Evolutionary conservation across 2,797 vertebrate species (phyloP), one percentile per base, ranked within the genome.

Genomic region (Hafferia zeledoni): DNA sequence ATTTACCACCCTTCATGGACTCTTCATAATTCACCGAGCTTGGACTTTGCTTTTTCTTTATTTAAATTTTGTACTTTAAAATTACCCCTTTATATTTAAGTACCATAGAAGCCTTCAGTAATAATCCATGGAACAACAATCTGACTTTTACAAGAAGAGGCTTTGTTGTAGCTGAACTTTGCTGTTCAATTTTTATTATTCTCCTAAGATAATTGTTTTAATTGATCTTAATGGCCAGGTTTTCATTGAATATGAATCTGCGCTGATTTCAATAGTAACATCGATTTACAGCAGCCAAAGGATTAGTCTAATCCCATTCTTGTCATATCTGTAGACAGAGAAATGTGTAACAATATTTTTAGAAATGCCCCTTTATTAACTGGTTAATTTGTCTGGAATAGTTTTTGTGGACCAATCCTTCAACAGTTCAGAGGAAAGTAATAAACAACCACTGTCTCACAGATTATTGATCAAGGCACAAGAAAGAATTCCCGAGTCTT

Each of bases 11-110:
- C 91, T 96, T 94, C 92, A 95, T 0, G 1, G 63, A 53, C 95
- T 96, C 89, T 94, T 87, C 91, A 86, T 96, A 96, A 93, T 88
- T 97, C 92, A 96, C 82, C 39, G 57, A 92, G 59, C 33, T 47
- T 44, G 63, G 67, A 16, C 35, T 94, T 96, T 81, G 57, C 87
- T 94, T 94, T 88, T 94, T 81, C 85, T 90, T 86, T 89, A 63
- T 57, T 94, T 89, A 59, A 59, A 83, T 78, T 91, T 88, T 78
- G 39, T 78, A 71, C 79, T 94, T 91, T 57, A 76, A 94, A 93
- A 89, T 67, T 79, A 17, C 28, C 31, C 55, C 84, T 93, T 93
- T 93, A 69, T 92, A 85, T 90, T 86, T 91, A 85, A 91, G 79
- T 83, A 56, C 59, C 3, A 0, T 44, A 61, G 61, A 91, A 85